Base-by-base conservation (phyloP, 2,888 invertebrate species). In the Mesorhabditis belari region DNA sequence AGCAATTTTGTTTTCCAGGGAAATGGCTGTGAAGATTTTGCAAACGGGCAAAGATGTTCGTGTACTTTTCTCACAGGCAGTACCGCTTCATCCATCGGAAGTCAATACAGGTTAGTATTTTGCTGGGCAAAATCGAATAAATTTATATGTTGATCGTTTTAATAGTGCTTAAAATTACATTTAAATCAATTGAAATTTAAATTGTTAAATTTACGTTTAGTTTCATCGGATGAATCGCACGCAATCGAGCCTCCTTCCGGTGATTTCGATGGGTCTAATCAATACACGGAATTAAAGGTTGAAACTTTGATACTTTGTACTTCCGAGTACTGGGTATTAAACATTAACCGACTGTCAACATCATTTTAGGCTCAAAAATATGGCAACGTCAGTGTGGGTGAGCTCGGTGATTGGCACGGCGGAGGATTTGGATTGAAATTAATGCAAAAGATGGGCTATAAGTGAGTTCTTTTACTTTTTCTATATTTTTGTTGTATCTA, bases 361-460 rank as follows among this genome's bases (percentile, higher is more conserved):
- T 35, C n/a, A 17, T 35, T 35, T n/a, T 35, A 35, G 44, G 44
- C 12, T 21, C n/a, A 17, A 2, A 35, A 35, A 9, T 25, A 51
- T 5, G 63, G 67, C 23, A 21, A 26, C 9, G 55, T 65, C 5
- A 49, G 55, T 5, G 63, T 66, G 23, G 66, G 66, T 24, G 70
- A 70, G 4, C 35, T 65, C 25, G 73, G 73, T 17, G 55, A 69
- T 27, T 73, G 73, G 73, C 61, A 61, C 27, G 70, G 70, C 23
- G 68, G 70, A 4, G 71, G 69, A 6, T 57, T 73, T 27, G 71
- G 71, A 17, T 60, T 73, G 60, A 71, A 69, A 56, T 50, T 73
- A 49, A 66, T 73, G 66, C 67, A 68, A 59, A 69, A 68, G 57
- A 73, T 73, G 73, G 73, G 73, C 9, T 73, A 70, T 58, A 65